A percentile compares a stretch with the other conserved stretches of the same genome.
Conservation (phyloP, 2,888 invertebrate species). For the Orchestes rusci region DNA sequence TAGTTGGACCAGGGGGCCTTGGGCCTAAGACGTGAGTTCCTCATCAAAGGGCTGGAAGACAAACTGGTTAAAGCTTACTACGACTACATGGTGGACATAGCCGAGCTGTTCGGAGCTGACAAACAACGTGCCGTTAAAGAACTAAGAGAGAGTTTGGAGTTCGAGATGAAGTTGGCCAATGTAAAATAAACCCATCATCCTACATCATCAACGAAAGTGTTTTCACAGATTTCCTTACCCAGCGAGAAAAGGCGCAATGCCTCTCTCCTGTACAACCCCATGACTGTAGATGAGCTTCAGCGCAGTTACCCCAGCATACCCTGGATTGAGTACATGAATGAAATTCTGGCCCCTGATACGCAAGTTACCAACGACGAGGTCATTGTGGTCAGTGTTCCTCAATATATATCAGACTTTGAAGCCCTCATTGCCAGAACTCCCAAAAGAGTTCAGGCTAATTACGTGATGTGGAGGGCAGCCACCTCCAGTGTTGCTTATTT, state of each 20-base stretch:
- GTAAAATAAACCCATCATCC: conserved; percentile 54
- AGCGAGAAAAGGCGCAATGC: conserved; percentile 87
- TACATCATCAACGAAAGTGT: neutral
- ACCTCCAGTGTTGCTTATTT: conserved; percentile 75
- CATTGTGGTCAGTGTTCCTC: conserved; percentile 78
- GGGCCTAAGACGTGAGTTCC: conserved; percentile 77
- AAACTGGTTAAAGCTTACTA: conserved; percentile 82
- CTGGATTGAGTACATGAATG: conserved; percentile 81
- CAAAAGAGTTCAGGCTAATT: conserved; percentile 73
- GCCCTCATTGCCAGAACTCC: conserved; percentile 49
- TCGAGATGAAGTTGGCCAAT: conserved; percentile 86
- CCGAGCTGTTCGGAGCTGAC: conserved; percentile 77
- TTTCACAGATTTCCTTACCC: conserved; percentile 69
- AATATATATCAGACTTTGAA: conserved; percentile 68
- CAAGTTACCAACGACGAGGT: conserved; percentile 58
- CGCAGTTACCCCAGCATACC: conserved; percentile 67
- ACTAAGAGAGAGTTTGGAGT: conserved; percentile 71
- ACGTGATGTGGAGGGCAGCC: conserved; percentile 87
- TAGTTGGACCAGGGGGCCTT: conserved; percentile 84
- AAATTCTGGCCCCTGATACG: conserved; percentile 60
- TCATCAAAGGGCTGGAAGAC: conserved; percentile 74
- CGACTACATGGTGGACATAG: conserved; percentile 81
- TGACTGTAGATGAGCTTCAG: conserved; percentile 73
- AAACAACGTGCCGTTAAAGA: conserved; percentile 59
- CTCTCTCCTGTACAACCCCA: conserved; percentile 85